Evolutionary conservation across 2,888 invertebrate genomes (phyloP).

Genomic region (Tenodera sinensis): DNA sequence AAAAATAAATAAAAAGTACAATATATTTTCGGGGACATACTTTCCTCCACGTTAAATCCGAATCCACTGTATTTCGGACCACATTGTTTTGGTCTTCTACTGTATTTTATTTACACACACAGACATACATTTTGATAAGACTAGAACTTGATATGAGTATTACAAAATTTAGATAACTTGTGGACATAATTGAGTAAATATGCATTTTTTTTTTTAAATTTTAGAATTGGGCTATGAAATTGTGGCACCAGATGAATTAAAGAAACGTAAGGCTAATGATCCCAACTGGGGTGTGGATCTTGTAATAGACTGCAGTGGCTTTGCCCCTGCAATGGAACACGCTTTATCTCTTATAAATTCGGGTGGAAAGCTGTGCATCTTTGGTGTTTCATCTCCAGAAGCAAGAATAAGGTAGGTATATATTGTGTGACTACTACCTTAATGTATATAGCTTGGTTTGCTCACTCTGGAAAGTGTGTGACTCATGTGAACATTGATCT

Average conservation of each 20-base stretch:
- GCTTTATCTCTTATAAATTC: conserved; percentile 53
- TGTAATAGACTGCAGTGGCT: conserved; percentile 69
- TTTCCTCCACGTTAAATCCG: too few relatives aligned
- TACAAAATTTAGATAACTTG: too few relatives aligned
- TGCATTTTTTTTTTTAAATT: conserved; percentile 33
- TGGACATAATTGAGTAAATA: conserved; percentile 40
- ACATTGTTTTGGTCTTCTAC: too few relatives aligned
- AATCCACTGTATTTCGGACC: too few relatives aligned
- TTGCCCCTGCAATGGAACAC: conserved; percentile 63
- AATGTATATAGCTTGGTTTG: too few relatives aligned
- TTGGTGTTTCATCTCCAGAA: conserved; percentile 61
- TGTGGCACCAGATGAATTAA: conserved; percentile 54
- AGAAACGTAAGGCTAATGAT: conserved; percentile 39
- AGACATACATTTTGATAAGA: too few relatives aligned
- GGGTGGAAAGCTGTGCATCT: conserved; percentile 65
- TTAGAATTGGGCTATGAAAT: conserved; percentile 59
- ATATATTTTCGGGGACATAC: too few relatives aligned
- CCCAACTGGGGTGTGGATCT: conserved; percentile 57
- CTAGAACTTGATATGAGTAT: too few relatives aligned
- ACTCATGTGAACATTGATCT: too few relatives aligned
- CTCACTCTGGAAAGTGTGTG: too few relatives aligned
- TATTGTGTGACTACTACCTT: neutral
- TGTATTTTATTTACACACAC: too few relatives aligned
- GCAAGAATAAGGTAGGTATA: conserved; percentile 43
- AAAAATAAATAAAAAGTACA: too few relatives aligned